phyloP scores from a whole-genome alignment of 2,113 vertebrate genomes.

The Saccopteryx leptura region DNA sequence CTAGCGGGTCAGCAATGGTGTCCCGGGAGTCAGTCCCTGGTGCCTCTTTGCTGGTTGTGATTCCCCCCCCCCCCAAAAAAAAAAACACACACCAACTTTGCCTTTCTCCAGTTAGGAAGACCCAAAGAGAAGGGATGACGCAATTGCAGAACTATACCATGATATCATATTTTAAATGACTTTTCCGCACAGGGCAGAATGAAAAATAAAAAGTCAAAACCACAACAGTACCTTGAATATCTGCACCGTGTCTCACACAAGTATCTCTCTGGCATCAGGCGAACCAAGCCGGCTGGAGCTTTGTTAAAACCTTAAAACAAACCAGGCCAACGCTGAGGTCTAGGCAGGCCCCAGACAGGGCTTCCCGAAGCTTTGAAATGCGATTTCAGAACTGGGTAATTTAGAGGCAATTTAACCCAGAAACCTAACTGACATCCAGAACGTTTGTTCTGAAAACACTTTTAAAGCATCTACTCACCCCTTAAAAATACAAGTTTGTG shows the following conservation, averaged over 20 bases:
- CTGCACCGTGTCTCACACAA: slow-evolving; percentile 29
- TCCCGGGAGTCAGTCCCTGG: neutral
- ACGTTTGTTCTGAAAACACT: slow-evolving; percentile 80
- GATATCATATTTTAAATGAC: slow-evolving; percentile 70
- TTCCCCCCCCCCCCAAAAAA: neutral
- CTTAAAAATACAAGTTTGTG: slow-evolving; percentile 62
- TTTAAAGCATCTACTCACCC: slow-evolving; percentile 64
- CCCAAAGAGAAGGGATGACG: neutral
- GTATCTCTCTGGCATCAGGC: slow-evolving; percentile 42
- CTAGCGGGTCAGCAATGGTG: neutral
- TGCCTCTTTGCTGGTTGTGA: neutral
- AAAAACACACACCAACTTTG: neutral
- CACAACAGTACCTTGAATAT: slow-evolving; percentile 46
- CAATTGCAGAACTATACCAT: slow-evolving; percentile 42
- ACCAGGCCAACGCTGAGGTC: slow-evolving; percentile 78
- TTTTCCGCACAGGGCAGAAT: slow-evolving; percentile 57
- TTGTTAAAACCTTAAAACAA: slow-evolving; percentile 79
- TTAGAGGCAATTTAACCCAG: slow-evolving; percentile 77
- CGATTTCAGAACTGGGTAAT: slow-evolving; percentile 71
- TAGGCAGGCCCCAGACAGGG: slow-evolving; percentile 80
- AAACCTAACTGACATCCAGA: slow-evolving; percentile 73
- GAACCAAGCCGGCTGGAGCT: neutral
- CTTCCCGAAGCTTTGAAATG: slow-evolving; percentile 78
- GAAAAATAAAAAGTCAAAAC: neutral
- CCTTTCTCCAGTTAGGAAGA: neutral